A percentile compares a stretch with the other conserved stretches of the same genome.
These are phyloP conservation scores for Mesocricetus auratus DNA, from an alignment of 2,113 vertebrate genomes.

Conservation along the genomic window DNA sequence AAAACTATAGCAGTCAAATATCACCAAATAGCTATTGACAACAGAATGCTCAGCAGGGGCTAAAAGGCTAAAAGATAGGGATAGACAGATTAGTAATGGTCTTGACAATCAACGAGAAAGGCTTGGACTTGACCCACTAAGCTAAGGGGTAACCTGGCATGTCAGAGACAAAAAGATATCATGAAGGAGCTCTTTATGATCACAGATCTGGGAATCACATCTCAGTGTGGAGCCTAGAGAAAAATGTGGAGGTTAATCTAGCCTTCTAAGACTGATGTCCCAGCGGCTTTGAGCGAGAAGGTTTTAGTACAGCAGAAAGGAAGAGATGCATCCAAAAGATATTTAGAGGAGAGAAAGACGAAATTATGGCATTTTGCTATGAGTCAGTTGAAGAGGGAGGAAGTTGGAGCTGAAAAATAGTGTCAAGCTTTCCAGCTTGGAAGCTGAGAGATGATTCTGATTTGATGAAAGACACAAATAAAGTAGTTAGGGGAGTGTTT, in stretches of 20 bases:
- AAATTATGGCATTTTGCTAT: constrained; percentile 41
- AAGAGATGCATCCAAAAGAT: constrained; percentile 25
- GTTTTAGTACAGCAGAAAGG: not conserved
- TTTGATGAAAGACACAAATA: constrained; percentile 41
- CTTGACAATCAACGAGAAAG: constrained; percentile 45
- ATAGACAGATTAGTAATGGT: constrained; percentile 35
- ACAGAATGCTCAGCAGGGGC: not conserved
- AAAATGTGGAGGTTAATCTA: not conserved
- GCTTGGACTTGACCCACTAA: not conserved
- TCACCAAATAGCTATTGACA: constrained; percentile 25
- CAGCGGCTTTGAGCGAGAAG: not conserved
- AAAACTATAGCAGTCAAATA: constrained; percentile 19
- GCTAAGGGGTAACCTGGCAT: not conserved
- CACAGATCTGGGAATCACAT: not conserved
- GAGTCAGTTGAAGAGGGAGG: constrained; percentile 29
- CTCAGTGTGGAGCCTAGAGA: not conserved
- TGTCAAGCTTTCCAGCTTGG: constrained; percentile 23
- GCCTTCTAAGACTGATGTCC: not conserved
- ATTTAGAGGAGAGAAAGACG: constrained; percentile 58
- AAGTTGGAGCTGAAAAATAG: constrained; percentile 28
- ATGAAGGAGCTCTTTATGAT: constrained; percentile 16
- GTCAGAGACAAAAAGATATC: constrained; percentile 26
- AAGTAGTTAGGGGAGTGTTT: constrained; percentile 38
- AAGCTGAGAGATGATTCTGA: constrained; percentile 51
- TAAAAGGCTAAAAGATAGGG: constrained; percentile 44